Evolutionary conservation across 2,797 vertebrate genomes (phyloP), one percentile per base, ranked within the genome.

Genomic region (Phalloptychus januarius): DNA sequence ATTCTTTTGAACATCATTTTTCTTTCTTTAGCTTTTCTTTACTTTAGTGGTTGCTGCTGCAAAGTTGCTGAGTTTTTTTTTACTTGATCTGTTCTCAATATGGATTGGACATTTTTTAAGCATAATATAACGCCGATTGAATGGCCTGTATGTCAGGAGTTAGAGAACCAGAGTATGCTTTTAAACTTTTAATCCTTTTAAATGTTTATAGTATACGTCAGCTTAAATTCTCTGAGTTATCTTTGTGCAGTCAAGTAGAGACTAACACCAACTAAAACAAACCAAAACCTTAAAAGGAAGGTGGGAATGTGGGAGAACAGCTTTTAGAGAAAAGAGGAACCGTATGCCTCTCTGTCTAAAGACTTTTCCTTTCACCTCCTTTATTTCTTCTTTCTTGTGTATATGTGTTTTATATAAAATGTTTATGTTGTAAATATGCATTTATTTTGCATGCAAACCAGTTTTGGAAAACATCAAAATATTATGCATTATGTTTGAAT

Each of bases 1-100:
- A 13, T 31, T 58, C 10, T 23, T 38, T 63, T 20, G 8, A 4
- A 23, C 20, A 40, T 1, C 4, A 23, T 67, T 40, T 67, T 40
- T 40, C 63, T 13, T 48, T 5, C 46, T 85, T 74, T 81, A 54
- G 76, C n/a, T 75, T 75, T 77, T 83, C 65, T 78, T 86, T 86
- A 46, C 72, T 85, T 77, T 67, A 79, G 38, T 70, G 15, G 11
- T 77, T 38, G 38, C 54, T 56, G 63, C 48, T 58, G 52, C 13
- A 45, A 36, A 79, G n/a, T n/a, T 23, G 45, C 50, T 67, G 7
- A 31, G 67, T 31, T 72, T 75, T 71, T 71, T 28, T 31, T 70
- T 71, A 4, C 42, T 38, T 50, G 5, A 38, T 33, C 18, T 61
- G 12, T 80, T 86, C 77, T 83, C 25, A 69, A 72, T 84, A 71